Evolutionary conservation across 2,888 invertebrate species (phyloP).

Genomic region (Ormyrus rosae): DNA sequence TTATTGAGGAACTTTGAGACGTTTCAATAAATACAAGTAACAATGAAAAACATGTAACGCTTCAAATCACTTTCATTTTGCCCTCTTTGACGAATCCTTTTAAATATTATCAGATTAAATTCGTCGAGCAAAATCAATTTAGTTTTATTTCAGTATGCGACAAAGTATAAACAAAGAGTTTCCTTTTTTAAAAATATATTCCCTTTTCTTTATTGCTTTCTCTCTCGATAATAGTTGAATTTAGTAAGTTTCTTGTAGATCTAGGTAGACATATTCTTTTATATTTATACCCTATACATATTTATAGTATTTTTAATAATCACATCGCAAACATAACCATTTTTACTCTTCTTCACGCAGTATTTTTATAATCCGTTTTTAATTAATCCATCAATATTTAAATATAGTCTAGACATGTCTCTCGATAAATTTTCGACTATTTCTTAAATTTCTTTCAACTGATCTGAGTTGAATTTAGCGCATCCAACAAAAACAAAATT

Average conservation of each 20-base stretch:
- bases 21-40: slow-evolving; percentile 56
- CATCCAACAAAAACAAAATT: slow-evolving; percentile 47
- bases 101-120: slow-evolving; percentile 17
- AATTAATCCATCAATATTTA: slow-evolving; percentile 24
- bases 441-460: slow-evolving; percentile 14
- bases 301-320: slow-evolving; percentile 49
- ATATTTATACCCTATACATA: slow-evolving; percentile 39
- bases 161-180: slow-evolving; percentile 51
- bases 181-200: slow-evolving; percentile 71
- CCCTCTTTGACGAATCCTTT: slow-evolving; percentile 21
- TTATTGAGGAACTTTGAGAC: slow-evolving; percentile 54
- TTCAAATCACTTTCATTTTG: slow-evolving; percentile 45
- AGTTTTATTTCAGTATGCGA: slow-evolving; percentile 28
- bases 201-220: slow-evolving; percentile 67
- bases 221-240: slow-evolving; percentile 45
- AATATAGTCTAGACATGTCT: slow-evolving; percentile 10
- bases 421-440: slow-evolving; percentile 22
- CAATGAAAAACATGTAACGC: slow-evolving; percentile 53
- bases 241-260: slow-evolving; percentile 37
- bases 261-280: slow-evolving; percentile 38
- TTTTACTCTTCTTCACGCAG: not conserved
- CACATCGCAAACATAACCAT: slow-evolving; percentile 38
- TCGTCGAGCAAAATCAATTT: slow-evolving; percentile 42
- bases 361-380: slow-evolving; percentile 21
- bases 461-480: not conserved